Evolutionary conservation across 2,888 invertebrate genomes (phyloP), one percentile per base, ranked within the genome.

Genomic region (Bedellia somnulentella): DNA sequence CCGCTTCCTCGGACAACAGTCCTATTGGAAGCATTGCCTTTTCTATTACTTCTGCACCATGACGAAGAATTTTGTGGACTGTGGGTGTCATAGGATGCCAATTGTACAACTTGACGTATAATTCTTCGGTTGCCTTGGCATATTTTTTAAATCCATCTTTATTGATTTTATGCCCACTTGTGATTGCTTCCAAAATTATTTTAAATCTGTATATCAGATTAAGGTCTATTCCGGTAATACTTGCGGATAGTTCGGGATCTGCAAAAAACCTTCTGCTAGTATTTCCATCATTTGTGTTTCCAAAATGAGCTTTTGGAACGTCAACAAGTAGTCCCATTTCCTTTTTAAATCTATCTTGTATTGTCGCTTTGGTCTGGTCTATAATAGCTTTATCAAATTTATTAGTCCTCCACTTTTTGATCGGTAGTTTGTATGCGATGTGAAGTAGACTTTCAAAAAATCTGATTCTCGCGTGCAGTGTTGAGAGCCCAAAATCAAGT

Each of bases 1-100:
- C 35, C 5, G 43, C 41, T 36, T 47, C 45, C 36, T 46, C 45
- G 2, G 41, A 42, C 5, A 28, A 24, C 28, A 32, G 23, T 9
- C 24, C 26, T 21, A 29, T 29, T 13, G 29, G 29, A 5, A 29
- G 22, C 3, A 29, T 5, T n/a, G 29, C 29, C 12, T 3, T 5
- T 5, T 11, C 6, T 5, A 29, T 21, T 3, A 29, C 15, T 13
- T 13, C 13, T 9, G 21, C 5, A 3, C 28, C 28, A 28, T 28
- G 28, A 2, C 2, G 2, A 3, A 28, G 12, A 2, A 28, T 33
- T 24, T 33, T 33, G 15, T 33, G 33, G 15, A 33, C 3, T 4
- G 33, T 33, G 5, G 24, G 24, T 9, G 33, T 29, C 33, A 33
- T 29, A 2, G 24, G 29, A 15, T 26, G 26, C 29, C 33, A 33